These are phyloP conservation scores for Melanotaenia pygmaea DNA, from an alignment of 2,797 vertebrate genomes.

Conservation along the genomic window DNA sequence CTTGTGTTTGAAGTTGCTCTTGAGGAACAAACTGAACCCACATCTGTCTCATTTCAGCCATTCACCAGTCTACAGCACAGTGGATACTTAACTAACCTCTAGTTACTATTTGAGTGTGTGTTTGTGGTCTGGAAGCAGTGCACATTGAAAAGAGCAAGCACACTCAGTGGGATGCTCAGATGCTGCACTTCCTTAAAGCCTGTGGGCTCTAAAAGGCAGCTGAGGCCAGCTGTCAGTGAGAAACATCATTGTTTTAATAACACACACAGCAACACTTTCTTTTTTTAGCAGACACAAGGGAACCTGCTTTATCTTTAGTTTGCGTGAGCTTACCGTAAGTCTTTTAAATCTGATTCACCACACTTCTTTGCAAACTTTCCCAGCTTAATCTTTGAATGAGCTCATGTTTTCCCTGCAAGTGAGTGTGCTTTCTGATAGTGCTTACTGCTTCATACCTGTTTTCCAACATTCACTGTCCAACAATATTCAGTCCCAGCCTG, in stretches of 20 bases:
- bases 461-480: neutral
- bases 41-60: slow-evolving; percentile 39
- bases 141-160: slow-evolving; percentile 1
- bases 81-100: neutral
- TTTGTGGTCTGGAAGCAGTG: slow-evolving; percentile 7
- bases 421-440: neutral
- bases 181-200: slow-evolving; percentile 37
- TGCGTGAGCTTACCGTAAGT: neutral
- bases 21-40: slow-evolving; percentile 6
- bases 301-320: neutral
- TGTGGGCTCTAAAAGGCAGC: slow-evolving; percentile 22
- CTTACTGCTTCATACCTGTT: neutral
- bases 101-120: slow-evolving; percentile 4
- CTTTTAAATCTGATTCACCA: neutral
- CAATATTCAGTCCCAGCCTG: neutral
- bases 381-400: neutral
- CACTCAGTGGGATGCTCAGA: slow-evolving; percentile 14
- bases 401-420: neutral
- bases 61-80: neutral
- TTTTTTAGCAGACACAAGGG: neutral
- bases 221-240: slow-evolving; percentile 22
- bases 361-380: neutral
- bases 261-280: neutral
- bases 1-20: slow-evolving; percentile 25
- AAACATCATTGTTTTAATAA: slow-evolving; percentile 3